Conservation (phyloP, 2,888 invertebrate genomes). For the Emmelina monodactyla region DNA sequence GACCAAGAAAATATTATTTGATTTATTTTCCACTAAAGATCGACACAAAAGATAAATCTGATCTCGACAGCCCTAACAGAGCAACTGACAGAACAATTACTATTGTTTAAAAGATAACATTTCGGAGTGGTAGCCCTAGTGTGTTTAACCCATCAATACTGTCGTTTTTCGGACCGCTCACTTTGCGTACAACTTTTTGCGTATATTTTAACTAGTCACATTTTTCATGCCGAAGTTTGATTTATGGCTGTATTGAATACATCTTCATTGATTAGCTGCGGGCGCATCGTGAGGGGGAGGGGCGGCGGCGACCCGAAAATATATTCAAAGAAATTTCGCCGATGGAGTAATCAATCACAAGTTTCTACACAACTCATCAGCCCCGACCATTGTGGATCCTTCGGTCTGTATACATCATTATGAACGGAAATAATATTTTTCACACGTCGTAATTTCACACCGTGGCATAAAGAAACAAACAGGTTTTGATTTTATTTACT, state of each 20-base stretch:
- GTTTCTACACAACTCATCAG: conserved; percentile 22
- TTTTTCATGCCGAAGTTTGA: conserved; percentile 29
- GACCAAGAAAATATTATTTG: too few species aligned
- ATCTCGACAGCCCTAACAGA: too few species aligned
- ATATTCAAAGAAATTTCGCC: conserved; percentile 37
- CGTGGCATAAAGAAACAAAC: conserved; percentile 19
- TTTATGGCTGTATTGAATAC: conserved; percentile 49
- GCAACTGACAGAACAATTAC: too few species aligned
- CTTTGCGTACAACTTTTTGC: too few species aligned
- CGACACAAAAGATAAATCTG: too few species aligned
- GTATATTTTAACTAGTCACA: conserved; percentile 43
- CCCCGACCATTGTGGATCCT: conserved; percentile 34
- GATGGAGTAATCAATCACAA: conserved; percentile 58
- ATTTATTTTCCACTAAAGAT: too few species aligned
- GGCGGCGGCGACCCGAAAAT: conserved; percentile 45
- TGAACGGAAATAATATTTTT: conserved; percentile 10
- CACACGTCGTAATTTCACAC: conserved; percentile 18
- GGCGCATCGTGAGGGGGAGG: conserved; percentile 59
- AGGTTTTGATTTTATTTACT: conserved; percentile 14
- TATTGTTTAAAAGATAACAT: too few species aligned
- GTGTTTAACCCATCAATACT: too few species aligned
- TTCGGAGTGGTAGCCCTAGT: too few species aligned
- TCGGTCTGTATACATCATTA: conserved; percentile 37
- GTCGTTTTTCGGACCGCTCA: too few species aligned
- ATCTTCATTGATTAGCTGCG: conserved; percentile 52